Conservation (phyloP, 2,888 invertebrate genomes). For the Thalpophila matura region DNA sequence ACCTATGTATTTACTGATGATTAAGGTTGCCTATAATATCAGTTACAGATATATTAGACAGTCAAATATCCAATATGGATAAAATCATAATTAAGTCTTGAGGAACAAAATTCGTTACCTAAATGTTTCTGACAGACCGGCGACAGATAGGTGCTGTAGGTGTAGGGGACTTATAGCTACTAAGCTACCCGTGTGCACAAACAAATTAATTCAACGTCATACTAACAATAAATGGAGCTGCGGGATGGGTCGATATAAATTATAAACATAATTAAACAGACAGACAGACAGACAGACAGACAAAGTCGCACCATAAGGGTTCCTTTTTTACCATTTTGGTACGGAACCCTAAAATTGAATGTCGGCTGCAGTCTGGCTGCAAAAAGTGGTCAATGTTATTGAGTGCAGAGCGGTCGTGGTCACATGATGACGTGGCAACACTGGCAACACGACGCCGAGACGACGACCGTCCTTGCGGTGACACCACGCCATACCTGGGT, state of each 20-base stretch:
- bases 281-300: too few species aligned
- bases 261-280: conserved; percentile 38
- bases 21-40: too few species aligned
- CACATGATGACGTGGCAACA: conserved; percentile 17
- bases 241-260: conserved; percentile 5
- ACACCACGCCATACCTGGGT: conserved; percentile 45
- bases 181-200: conserved; percentile 1
- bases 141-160: background rate
- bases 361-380: conserved; percentile 29
- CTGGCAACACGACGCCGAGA: conserved; percentile 15
- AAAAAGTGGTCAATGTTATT: conserved; percentile 52
- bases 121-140: background rate
- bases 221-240: conserved; percentile 6
- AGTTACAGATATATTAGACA: too few species aligned
- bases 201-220: conserved; percentile 15
- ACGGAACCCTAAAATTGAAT: too few species aligned
- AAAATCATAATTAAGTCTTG: too few species aligned
- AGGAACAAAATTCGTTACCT: too few species aligned
- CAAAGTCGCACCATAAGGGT: too few species aligned
- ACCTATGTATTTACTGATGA: too few species aligned
- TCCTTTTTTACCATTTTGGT: too few species aligned
- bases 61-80: too few species aligned
- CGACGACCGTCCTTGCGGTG: conserved; percentile 51
- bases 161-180: background rate
- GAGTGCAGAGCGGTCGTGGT: conserved; percentile 34